Base-by-base conservation (phyloP, 2,113 vertebrate genomes). In the Protomyctophum bolini region DNA sequence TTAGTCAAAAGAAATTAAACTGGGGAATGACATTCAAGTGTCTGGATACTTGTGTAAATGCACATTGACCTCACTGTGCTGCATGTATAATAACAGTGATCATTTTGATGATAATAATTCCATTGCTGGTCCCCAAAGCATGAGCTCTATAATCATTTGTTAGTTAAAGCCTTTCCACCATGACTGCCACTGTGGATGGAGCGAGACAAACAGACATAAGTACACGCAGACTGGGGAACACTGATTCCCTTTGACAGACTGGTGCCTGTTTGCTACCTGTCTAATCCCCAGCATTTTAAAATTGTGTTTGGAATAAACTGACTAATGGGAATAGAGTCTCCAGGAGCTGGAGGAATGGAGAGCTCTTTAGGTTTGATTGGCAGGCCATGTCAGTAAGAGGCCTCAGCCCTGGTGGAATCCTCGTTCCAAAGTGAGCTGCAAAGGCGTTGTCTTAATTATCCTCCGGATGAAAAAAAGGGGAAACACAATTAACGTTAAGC, bases 401-500 rank as follows among this genome's bases (percentile, higher is more conserved):
- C 88, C 84, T 85, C 68, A 48, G 81, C 76, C 85, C 91, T 86
- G 63, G 87, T 85, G 88, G 90, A 88, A 85, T 82, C 86, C 75
- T 29, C 45, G 63, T 79, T 87, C 85, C 73, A 87, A 83, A 88
- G 76, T 79, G 84, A 88, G 83, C 84, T 83, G 48, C 83, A 79
- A 77, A 88, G 75, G 87, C 84, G 85, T 90, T 89, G 82, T 86
- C 84, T 91, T 93, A 93, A 93, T 92, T 92, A 93, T 84, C 81
- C 86, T 85, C 66, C 66, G 12, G 62, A 63, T 11, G 28, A 67
- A 72, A 57, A 29, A 46, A 65, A 55, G 70, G 87, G 87, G 76
- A 91, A 88, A 89, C 87, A 91, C 89, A 93, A 93, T 93, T 92
- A 93, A 92, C 83, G 68, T 81, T 89, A 87, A 93, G 83, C 79